A percentile compares a stretch with the other conserved stretches of the same genome.
phyloP scores from a whole-genome alignment of 2,797 vertebrate species.

The Intellagama lesueurii region DNA sequence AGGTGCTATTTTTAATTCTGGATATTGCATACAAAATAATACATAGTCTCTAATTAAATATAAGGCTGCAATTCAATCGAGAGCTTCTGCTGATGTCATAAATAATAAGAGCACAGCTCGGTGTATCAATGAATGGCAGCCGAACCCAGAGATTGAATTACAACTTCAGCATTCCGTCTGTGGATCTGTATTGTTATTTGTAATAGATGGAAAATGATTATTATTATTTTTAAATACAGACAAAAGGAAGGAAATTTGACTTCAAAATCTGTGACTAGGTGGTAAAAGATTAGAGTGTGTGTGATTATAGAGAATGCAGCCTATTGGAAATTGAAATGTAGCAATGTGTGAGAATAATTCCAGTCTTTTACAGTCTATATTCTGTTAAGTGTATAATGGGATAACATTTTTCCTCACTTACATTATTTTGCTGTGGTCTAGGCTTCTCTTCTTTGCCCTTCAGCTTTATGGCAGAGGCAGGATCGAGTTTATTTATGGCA shows the following conservation, averaged over 20 bases:
- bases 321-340: constrained; percentile 81
- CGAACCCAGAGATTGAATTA: constrained; percentile 81
- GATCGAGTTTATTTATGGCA: background rate
- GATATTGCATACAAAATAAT: constrained; percentile 84
- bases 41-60: constrained; percentile 84
- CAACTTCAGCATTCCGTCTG: constrained; percentile 80
- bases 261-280: constrained; percentile 77
- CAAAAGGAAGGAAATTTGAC: constrained; percentile 83
- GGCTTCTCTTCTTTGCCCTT: background rate
- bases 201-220: constrained; percentile 85
- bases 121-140: constrained; percentile 81
- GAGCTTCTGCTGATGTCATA: constrained; percentile 85
- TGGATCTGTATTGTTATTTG: constrained; percentile 84
- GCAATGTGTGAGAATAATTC: constrained; percentile 73
- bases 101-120: constrained; percentile 80
- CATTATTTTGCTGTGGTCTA: background rate
- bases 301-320: constrained; percentile 75
- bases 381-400: constrained; percentile 48
- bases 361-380: constrained; percentile 47
- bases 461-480: no score
- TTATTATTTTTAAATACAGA: constrained; percentile 87
- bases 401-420: background rate
- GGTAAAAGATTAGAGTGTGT: constrained; percentile 80
- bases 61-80: constrained; percentile 82
- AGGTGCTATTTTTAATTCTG: constrained; percentile 84